Percentiles rank a stretch among this genome's conserved stretches.
phyloP scores from a whole-genome alignment of 2,888 invertebrate species.

The Drosophila infuscata region DNA sequence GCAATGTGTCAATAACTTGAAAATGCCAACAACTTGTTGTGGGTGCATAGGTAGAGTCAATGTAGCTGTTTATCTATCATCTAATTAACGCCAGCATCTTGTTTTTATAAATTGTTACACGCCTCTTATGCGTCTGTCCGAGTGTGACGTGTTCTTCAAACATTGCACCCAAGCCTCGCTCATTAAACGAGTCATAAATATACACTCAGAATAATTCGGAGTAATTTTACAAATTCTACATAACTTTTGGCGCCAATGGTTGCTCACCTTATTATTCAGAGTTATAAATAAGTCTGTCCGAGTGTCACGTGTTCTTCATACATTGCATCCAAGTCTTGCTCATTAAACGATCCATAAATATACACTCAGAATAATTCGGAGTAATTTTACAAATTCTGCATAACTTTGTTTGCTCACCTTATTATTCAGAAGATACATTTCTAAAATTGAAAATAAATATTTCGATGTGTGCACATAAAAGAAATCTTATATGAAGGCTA shows the following conservation, averaged over 20 bases:
- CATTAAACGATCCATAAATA: conserved; percentile 47
- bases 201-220: not conserved
- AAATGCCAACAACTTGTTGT: not conserved
- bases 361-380: not conserved
- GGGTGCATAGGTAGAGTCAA: conserved; percentile 24
- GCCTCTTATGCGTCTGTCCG: conserved; percentile 51
- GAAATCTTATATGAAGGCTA: not conserved
- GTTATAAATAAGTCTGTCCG: too few relatives aligned
- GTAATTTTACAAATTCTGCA: not conserved
- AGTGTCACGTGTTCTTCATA: too few relatives aligned
- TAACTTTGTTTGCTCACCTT: not conserved
- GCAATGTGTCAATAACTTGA: conserved; percentile 23
- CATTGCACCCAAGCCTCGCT: conserved; percentile 63
- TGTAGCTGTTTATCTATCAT: conserved; percentile 30
- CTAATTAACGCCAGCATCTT: conserved; percentile 49
- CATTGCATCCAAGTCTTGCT: too few relatives aligned
- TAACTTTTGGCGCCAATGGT: too few relatives aligned
- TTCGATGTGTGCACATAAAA: not conserved
- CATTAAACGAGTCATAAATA: conserved; percentile 47
- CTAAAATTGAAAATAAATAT: not conserved
- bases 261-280: not conserved
- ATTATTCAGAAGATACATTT: not conserved
- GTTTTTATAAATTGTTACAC: conserved; percentile 54
- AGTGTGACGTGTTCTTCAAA: conserved; percentile 77
- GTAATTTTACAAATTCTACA: not conserved